phyloP scores from a whole-genome alignment of 1,140 invertebrate species.

The Drosophila elegans region DNA sequence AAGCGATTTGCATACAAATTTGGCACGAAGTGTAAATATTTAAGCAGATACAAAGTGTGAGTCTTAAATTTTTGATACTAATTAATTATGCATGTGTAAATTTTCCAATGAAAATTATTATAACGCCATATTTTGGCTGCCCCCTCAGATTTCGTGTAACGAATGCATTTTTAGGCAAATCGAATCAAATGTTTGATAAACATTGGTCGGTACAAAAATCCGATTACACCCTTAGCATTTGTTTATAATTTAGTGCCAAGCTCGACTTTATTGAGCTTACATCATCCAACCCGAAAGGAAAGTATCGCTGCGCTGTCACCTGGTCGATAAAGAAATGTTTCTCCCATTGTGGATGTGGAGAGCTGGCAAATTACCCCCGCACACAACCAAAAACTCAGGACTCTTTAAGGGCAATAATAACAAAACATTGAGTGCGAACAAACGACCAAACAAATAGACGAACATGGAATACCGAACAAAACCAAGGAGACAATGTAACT shows the following conservation, averaged over 20 bases:
- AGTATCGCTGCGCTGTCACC: background rate
- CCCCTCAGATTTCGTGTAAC: slow-evolving; percentile 12
- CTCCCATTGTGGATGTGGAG: background rate
- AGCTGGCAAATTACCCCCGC: background rate
- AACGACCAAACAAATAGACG: slow-evolving; percentile 47
- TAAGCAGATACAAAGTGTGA: slow-evolving; percentile 83
- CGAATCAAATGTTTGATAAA: slow-evolving; percentile 58
- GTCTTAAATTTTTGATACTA: slow-evolving; percentile 84
- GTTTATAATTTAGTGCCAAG: slow-evolving; percentile 5
- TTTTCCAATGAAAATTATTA: slow-evolving; percentile 82
- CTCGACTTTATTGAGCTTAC: slow-evolving; percentile 19
- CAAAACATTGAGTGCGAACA: slow-evolving; percentile 57
- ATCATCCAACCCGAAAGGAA: background rate
- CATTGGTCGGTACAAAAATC: slow-evolving; percentile 25
- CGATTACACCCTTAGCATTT: background rate
- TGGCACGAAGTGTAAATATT: slow-evolving; percentile 84
- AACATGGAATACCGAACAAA: slow-evolving; percentile 38
- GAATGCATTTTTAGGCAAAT: slow-evolving; percentile 30
- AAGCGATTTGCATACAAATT: slow-evolving; percentile 84
- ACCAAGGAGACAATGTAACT: slow-evolving; percentile 45
- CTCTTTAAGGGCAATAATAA: slow-evolving; percentile 47
- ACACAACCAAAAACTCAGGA: background rate
- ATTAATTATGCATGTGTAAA: slow-evolving; percentile 84
- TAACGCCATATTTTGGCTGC: slow-evolving; percentile 72
- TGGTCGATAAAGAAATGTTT: background rate